Percentiles rank a stretch among this genome's conserved stretches.
Conservation (phyloP, 2,113 vertebrate genomes). For the Paramisgurnus dabryanus region DNA sequence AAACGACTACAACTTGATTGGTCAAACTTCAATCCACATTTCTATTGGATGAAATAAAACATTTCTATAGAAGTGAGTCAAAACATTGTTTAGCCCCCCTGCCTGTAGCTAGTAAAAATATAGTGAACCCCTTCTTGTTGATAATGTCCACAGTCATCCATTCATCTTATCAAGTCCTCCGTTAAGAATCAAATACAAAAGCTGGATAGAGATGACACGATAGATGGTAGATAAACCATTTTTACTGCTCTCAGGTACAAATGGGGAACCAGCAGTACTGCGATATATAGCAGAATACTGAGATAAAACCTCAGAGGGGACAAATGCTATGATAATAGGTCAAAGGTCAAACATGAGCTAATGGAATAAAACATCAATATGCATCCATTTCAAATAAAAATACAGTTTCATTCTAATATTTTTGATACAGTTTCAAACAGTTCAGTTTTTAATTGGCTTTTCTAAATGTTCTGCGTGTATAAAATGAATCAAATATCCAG, state of each 20-base stretch:
- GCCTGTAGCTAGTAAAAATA: neutral
- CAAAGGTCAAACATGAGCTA: slow-evolving; percentile 2
- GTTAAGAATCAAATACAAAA: neutral
- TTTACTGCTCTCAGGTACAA: neutral
- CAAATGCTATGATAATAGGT: neutral
- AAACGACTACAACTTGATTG: neutral
- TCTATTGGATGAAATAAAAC: neutral
- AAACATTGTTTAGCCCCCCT: neutral
- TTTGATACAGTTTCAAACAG: neutral
- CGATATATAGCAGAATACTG: neutral
- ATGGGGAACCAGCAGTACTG: neutral
- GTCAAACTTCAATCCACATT: neutral
- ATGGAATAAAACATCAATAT: no score
- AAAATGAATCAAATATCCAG: slow-evolving; percentile 3
- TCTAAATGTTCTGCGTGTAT: neutral
- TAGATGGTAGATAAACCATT: slow-evolving; percentile 4
- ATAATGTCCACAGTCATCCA: slow-evolving; percentile 17
- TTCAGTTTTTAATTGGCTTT: neutral
- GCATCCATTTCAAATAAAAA: slow-evolving; percentile 8
- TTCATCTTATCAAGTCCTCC: neutral
- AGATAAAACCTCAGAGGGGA: no score
- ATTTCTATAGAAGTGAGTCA: slow-evolving; percentile 15
- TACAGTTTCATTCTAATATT: neutral
- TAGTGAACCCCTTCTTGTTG: neutral
- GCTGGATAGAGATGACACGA: slow-evolving; percentile 10